phyloP scores from a whole-genome alignment of 2,797 vertebrate species.

The Numenius phaeopus region DNA sequence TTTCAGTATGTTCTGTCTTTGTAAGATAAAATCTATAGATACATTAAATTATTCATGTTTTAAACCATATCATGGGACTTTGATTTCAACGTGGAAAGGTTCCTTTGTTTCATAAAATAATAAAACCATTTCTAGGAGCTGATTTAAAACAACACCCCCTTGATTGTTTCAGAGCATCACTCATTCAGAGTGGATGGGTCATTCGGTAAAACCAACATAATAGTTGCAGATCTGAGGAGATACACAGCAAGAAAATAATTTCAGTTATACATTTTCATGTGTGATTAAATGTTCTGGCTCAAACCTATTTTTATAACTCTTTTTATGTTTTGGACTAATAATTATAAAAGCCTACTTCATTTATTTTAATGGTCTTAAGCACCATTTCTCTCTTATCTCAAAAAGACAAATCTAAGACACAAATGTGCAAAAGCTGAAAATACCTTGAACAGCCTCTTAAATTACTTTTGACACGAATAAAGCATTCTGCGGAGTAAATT shows the following conservation, averaged over 20 bases:
- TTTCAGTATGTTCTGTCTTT: constrained; percentile 35
- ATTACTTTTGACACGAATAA: constrained; percentile 18
- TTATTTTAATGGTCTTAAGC: background rate
- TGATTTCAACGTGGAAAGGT: background rate
- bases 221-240: background rate
- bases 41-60: constrained; percentile 14
- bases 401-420: background rate
- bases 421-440: constrained; percentile 4
- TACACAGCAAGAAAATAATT: background rate
- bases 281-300: background rate
- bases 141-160: background rate
- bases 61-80: background rate
- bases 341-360: background rate
- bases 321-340: background rate
- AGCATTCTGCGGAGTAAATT: background rate
- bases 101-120: constrained; percentile 24
- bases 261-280: background rate
- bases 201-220: background rate
- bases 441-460: background rate
- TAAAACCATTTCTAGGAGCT: background rate
- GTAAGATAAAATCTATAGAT: constrained; percentile 30
- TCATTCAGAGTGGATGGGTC: background rate
- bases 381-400: background rate
- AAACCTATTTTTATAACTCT: background rate
- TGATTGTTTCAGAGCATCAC: background rate